These are phyloP conservation scores for Habropoda laboriosa DNA, from an alignment of 1,140 invertebrate species.

Conservation along the genomic window DNA sequence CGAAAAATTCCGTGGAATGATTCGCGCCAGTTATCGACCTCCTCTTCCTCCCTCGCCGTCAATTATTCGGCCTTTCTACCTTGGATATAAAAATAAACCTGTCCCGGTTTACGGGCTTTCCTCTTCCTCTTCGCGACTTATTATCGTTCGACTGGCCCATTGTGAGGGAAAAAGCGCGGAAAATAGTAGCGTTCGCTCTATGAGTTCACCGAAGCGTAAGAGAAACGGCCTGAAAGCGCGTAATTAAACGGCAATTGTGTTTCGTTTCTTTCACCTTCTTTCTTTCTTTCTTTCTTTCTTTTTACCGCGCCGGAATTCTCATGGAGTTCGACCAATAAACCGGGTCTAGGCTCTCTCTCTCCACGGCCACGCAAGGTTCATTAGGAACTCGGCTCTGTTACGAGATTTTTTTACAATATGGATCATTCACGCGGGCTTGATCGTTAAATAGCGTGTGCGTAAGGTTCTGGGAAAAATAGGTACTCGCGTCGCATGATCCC, in stretches of 20 bases:
- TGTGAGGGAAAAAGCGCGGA: background rate
- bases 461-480: too few relatives aligned
- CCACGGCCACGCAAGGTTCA: conserved; percentile 1
- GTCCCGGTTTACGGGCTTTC: background rate
- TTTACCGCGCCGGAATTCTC: background rate
- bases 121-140: too few relatives aligned
- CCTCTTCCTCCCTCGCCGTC: too few relatives aligned
- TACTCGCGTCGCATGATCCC: too few relatives aligned
- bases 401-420: conserved; percentile 8
- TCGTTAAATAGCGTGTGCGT: conserved; percentile 14
- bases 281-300: background rate
- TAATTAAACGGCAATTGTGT: background rate
- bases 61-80: conserved; percentile 16
- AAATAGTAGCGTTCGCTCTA: background rate
- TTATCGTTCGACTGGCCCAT: background rate
- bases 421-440: background rate
- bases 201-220: background rate
- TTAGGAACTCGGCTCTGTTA: background rate
- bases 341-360: background rate
- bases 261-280: background rate
- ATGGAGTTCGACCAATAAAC: background rate
- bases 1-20: background rate
- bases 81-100: background rate
- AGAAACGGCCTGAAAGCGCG: background rate
- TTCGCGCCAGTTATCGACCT: conserved; percentile 8